These are phyloP conservation scores for Illadopsis cleaveri DNA, from an alignment of 2,113 vertebrate genomes.

Conservation along the genomic window DNA sequence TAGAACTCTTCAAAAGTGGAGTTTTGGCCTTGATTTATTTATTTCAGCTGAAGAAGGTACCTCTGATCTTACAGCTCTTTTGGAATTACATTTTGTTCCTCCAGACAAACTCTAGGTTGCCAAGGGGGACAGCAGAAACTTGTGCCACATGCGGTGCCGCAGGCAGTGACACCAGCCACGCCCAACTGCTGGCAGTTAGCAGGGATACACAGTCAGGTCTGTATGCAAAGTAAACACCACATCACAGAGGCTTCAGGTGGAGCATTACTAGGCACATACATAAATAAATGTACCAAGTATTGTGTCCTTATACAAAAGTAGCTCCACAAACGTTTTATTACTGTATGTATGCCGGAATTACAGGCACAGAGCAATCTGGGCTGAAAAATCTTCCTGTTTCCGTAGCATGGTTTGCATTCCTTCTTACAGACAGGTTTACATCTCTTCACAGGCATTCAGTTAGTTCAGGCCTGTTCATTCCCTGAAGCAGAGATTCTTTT, in stretches of 20 bases:
- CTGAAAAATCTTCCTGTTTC: background rate
- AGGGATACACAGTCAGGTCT: background rate
- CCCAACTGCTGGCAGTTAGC: background rate
- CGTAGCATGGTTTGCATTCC: background rate
- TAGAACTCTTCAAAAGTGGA: background rate
- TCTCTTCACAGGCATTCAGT: background rate
- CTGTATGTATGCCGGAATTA: background rate
- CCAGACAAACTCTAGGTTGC: background rate
- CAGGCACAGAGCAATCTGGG: background rate
- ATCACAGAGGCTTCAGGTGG: background rate
- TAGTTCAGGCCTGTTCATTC: background rate
- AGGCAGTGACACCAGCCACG: background rate
- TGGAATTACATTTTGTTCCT: background rate
- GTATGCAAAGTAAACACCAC: background rate
- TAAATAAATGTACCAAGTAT: background rate
- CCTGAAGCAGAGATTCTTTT: background rate
- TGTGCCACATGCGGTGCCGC: rapidly evolving
- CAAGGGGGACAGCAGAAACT: background rate
- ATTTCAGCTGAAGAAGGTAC: background rate
- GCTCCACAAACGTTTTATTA: background rate
- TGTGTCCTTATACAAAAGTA: background rate
- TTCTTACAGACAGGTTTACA: background rate
- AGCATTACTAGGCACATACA: background rate
- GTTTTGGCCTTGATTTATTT: background rate
- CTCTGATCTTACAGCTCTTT: background rate